Evolutionary conservation across 2,797 vertebrate genomes (phyloP).

Genomic region (Pseudochaenichthys georgianus): DNA sequence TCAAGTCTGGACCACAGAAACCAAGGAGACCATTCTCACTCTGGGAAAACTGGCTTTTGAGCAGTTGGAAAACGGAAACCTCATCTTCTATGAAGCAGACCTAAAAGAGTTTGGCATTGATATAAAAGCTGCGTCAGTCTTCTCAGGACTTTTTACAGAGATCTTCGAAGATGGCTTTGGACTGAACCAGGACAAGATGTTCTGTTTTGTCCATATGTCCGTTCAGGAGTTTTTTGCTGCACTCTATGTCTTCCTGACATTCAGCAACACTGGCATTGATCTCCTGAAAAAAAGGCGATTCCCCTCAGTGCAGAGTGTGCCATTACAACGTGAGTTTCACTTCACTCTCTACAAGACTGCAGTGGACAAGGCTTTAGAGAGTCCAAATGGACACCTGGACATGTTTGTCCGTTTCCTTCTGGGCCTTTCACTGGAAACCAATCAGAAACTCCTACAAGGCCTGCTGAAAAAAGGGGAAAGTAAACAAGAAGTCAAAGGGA

Average conservation of each 20-base stretch:
- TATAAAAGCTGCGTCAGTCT: conserved; percentile 18
- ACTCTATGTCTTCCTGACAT: conserved; percentile 36
- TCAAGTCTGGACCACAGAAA: conserved; percentile 33
- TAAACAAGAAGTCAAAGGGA: neutral
- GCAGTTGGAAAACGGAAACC: conserved; percentile 52
- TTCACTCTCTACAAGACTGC: conserved; percentile 33
- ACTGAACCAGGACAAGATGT: conserved; percentile 35
- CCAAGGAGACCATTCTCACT: conserved; percentile 18
- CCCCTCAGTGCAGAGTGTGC: too few relatives aligned
- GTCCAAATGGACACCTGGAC: conserved; percentile 60
- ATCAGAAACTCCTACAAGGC: conserved; percentile 40
- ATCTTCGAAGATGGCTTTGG: conserved; percentile 8
- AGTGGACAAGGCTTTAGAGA: conserved; percentile 44
- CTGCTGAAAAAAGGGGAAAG: conserved; percentile 17
- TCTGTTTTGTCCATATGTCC: conserved; percentile 59
- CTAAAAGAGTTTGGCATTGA: conserved; percentile 38
- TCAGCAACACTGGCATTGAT: conserved; percentile 24
- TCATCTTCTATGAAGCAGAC: conserved; percentile 51
- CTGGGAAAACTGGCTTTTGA: conserved; percentile 55
- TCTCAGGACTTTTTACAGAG: conserved; percentile 54
- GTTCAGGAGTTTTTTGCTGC: conserved; percentile 64
- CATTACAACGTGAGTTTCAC: neutral
- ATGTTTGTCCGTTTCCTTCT: conserved; percentile 61
- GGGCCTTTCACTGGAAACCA: conserved; percentile 50
- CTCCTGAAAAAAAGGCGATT: neutral